These are phyloP conservation scores for Drosophila lacertosa DNA, from an alignment of 1,140 invertebrate species.

Conservation along the genomic window DNA sequence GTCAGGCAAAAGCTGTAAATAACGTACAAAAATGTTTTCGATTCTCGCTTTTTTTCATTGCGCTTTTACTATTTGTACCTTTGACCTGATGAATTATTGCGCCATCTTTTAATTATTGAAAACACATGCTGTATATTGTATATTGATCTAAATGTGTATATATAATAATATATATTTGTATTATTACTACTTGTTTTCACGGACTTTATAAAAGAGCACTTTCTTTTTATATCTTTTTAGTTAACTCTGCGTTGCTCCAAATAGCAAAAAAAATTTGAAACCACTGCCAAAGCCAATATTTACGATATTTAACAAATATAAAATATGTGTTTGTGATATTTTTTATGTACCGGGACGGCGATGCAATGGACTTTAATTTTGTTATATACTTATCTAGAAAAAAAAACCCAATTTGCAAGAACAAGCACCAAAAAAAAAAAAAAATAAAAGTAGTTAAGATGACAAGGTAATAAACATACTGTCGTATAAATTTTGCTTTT, in stretches of 20 bases:
- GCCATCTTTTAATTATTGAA: constrained; percentile 40
- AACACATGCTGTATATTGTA: constrained; percentile 58
- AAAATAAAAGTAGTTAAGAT: constrained; percentile 17
- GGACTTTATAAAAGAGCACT: constrained; percentile 38
- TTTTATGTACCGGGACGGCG: constrained; percentile 34
- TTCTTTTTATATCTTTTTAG: not conserved
- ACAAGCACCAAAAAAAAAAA: constrained; percentile 27
- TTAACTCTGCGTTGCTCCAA: constrained; percentile 5
- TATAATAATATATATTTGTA: no score
- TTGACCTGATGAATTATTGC: constrained; percentile 52
- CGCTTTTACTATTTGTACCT: constrained; percentile 68
- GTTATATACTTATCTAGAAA: not conserved
- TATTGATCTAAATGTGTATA: constrained; percentile 33
- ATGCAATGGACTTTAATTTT: constrained; percentile 41
- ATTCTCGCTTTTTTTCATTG: constrained; percentile 30
- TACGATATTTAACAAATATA: not conserved
- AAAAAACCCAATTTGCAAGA: constrained; percentile 13
- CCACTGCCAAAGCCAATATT: constrained; percentile 27
- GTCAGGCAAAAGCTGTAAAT: constrained; percentile 53
- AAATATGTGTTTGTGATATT: not conserved
- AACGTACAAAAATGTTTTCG: constrained; percentile 60
- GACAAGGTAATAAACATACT: constrained; percentile 18
- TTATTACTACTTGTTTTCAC: constrained; percentile 19
- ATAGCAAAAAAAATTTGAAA: constrained; percentile 55
- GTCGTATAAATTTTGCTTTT: constrained; percentile 15